Evolutionary conservation across 2,113 vertebrate species (phyloP), one percentile per base, ranked within the genome.

Genomic region (Laterallus jamaicensis): DNA sequence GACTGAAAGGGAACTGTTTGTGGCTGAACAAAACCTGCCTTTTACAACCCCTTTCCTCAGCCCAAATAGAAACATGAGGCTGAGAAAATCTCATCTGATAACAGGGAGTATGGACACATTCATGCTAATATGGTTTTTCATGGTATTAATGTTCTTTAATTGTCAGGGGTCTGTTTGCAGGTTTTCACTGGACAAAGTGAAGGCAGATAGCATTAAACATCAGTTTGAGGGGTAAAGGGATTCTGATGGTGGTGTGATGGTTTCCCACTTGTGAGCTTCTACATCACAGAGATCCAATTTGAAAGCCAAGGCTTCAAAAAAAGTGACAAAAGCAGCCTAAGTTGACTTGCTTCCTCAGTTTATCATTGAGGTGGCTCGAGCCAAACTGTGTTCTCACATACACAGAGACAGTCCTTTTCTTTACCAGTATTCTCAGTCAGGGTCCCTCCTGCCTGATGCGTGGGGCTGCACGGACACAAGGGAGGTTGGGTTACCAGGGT

Each of bases 1-100:
- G 69, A 66, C 86, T 94, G 93, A 94, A 95, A 86, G 69, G 24
- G 62, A 88, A 12, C 74, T 85, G 5, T 93, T 92, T 89, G 95
- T 84, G 80, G 22, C 58, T 66, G 96, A 93, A 95, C 93, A 96
- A 95, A 94, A 95, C 90, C n/a, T 42, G 62, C 54, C 86, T 94
- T 97, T 96, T 66, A 96, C 74, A 69, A 5, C 54, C 82, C 42
- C 50, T 4, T 68, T 91, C 29, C 49, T 89, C 93, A 96, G 91
- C 66, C 92, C 90, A 90, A 90, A 86, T 12, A 94, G 92, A 96
- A 96, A 93, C 37, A 11, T 73, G 86, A 95, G 25, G 73, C 91
- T 84, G 83, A 89, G 93, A 96, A 94, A 96, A 83, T 73, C 62
- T 60, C 64, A 4, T 91, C 69, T 73, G 88, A 76, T 92, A 93